These are phyloP conservation scores for Parochlus steinenii DNA, from an alignment of 2,888 invertebrate species.

Conservation along the genomic window DNA sequence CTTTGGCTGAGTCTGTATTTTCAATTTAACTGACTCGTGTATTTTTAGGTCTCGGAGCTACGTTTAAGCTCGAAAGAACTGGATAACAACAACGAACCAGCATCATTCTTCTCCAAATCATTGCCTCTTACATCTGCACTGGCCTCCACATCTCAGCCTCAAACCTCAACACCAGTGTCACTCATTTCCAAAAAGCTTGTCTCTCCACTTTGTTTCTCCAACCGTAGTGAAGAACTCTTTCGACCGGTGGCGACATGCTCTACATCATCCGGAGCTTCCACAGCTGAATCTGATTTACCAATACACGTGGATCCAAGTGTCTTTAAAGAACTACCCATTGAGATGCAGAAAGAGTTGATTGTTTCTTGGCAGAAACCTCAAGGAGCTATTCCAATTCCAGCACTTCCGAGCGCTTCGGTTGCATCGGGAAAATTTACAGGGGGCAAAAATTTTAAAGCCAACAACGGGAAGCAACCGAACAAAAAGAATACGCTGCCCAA, in stretches of 20 bases:
- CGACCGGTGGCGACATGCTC: no score
- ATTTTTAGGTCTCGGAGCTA: no score
- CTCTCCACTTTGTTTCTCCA: slow-evolving; percentile 32
- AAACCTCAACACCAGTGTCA: slow-evolving; percentile 4
- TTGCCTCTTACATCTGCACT: slow-evolving; percentile 14
- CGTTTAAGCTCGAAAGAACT: slow-evolving; percentile 45
- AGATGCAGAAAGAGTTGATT: slow-evolving; percentile 56
- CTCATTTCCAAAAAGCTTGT: neutral
- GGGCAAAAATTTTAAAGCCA: no score
- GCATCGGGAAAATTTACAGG: no score
- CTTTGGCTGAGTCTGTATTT: slow-evolving; percentile 12
- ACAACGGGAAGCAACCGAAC: no score
- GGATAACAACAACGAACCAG: slow-evolving; percentile 31
- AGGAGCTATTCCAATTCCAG: no score
- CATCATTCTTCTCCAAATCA: slow-evolving; percentile 32
- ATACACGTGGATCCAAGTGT: slow-evolving; percentile 49
- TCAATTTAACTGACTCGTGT: no score
- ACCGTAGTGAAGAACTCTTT: no score
- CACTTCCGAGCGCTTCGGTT: no score
- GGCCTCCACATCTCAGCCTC: neutral
- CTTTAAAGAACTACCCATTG: slow-evolving; percentile 51
- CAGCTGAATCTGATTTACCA: slow-evolving; percentile 40
- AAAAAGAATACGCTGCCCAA: slow-evolving; percentile 47
- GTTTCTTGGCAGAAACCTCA: slow-evolving; percentile 38
- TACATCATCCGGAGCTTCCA: no score